Percentiles rank a stretch among this genome's conserved stretches.
These are phyloP conservation scores for Dromius quadrimaculatus DNA, from an alignment of 2,888 invertebrate species.

Conservation along the genomic window DNA sequence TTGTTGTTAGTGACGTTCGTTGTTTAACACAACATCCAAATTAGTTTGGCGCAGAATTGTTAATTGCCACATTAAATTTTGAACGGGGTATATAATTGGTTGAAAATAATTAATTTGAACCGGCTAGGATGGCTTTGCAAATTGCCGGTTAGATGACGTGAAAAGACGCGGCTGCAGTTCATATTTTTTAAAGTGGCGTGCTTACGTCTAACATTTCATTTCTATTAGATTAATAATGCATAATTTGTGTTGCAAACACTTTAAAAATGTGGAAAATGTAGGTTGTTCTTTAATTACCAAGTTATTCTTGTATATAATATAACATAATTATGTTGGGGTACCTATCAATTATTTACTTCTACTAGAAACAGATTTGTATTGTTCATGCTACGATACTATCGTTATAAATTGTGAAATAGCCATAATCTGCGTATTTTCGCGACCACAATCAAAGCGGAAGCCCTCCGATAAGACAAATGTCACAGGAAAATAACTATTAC, in stretches of 20 bases:
- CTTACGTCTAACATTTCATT: neutral
- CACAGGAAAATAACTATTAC: neutral
- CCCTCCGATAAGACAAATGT: slow-evolving; percentile 7
- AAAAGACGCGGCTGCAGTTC: slow-evolving; percentile 4
- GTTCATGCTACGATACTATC: no score
- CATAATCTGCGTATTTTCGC: neutral
- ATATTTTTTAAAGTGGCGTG: slow-evolving; percentile 19
- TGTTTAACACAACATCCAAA: slow-evolving; percentile 32
- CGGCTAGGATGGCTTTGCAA: neutral
- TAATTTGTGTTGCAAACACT: neutral
- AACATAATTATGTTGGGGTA: no score
- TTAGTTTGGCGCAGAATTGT: slow-evolving; percentile 27
- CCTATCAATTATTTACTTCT: no score
- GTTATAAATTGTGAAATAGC: no score
- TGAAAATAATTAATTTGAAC: slow-evolving; percentile 33
- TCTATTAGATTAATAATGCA: slow-evolving; percentile 11
- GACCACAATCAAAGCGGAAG: slow-evolving; percentile 20
- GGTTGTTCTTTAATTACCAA: no score
- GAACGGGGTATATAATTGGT: slow-evolving; percentile 35
- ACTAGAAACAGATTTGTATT: no score
- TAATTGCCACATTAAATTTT: slow-evolving; percentile 41
- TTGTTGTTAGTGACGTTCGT: slow-evolving; percentile 31
- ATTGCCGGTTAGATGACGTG: slow-evolving; percentile 5
- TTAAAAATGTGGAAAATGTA: neutral
- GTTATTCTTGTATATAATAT: no score